A percentile compares a stretch with the other conserved stretches of the same genome.
phyloP scores from a whole-genome alignment of 2,113 vertebrate genomes.

The Corydoras sp. region DNA sequence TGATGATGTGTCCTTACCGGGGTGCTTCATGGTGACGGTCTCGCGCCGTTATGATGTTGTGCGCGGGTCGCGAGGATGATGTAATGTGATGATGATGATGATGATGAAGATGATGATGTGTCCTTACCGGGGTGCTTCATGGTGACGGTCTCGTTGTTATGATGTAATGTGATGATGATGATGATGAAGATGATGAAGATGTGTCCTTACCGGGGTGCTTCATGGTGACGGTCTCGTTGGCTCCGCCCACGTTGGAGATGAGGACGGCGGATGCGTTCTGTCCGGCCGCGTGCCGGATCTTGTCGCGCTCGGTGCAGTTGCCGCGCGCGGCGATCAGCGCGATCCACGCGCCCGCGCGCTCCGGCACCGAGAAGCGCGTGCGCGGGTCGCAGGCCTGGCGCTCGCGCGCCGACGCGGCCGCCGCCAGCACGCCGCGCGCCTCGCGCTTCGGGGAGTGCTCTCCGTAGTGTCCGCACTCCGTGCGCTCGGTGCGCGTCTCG shows the following conservation, averaged over 20 bases:
- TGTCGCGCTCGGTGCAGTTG: slow-evolving; percentile 86
- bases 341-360: slow-evolving; percentile 74
- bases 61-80: no score
- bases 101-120: no score
- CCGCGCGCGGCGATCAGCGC: slow-evolving; percentile 85
- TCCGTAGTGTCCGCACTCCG: slow-evolving; percentile 92
- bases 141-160: no score
- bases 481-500: slow-evolving; percentile 79
- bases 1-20: no score
- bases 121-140: no score
- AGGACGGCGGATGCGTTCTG: slow-evolving; percentile 92
- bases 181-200: neutral
- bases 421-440: slow-evolving; percentile 77
- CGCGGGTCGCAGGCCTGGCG: slow-evolving; percentile 80
- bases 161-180: no score
- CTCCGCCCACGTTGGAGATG: slow-evolving; percentile 84
- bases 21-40: no score
- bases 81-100: no score
- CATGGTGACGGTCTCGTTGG: slow-evolving; percentile 95
- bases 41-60: no score
- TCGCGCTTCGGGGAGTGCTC: slow-evolving; percentile 93
- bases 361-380: slow-evolving; percentile 71
- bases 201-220: slow-evolving; percentile 74
- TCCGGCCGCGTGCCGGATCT: slow-evolving; percentile 80
- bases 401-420: slow-evolving; percentile 70